Evolutionary conservation across 2,888 invertebrate species (phyloP).

Genomic region (Tridacna gigas): DNA sequence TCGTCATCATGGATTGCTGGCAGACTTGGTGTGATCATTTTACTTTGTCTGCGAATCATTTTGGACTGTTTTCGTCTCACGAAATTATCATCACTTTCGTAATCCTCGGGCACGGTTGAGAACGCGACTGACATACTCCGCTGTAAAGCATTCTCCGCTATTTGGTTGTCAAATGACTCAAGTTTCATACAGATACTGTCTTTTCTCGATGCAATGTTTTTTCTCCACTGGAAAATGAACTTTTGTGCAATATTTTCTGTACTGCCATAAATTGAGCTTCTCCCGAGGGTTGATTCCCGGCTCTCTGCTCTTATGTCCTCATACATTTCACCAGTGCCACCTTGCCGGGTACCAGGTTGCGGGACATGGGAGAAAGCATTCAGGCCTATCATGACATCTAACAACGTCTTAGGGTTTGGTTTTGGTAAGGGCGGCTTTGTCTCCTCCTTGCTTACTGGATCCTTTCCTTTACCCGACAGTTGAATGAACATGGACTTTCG

Average conservation of each 20-base stretch:
- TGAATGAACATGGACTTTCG: slow-evolving; percentile 67
- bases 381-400: slow-evolving; percentile 64
- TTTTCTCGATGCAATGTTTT: slow-evolving; percentile 54
- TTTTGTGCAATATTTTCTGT: slow-evolving; percentile 56
- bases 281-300: slow-evolving; percentile 18
- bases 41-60: slow-evolving; percentile 41
- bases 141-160: slow-evolving; percentile 7
- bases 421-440: slow-evolving; percentile 35
- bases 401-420: slow-evolving; percentile 54
- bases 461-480: slow-evolving; percentile 45
- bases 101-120: slow-evolving; percentile 43
- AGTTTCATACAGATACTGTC: slow-evolving; percentile 54
- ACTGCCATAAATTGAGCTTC: slow-evolving; percentile 49
- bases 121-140: slow-evolving; percentile 44
- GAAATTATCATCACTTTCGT: slow-evolving; percentile 20
- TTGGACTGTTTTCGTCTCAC: slow-evolving; percentile 44
- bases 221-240: slow-evolving; percentile 58
- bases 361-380: slow-evolving; percentile 57
- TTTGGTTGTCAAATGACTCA: slow-evolving; percentile 29
- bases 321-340: neutral
- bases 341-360: slow-evolving; percentile 16
- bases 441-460: slow-evolving; percentile 10
- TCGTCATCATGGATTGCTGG: slow-evolving; percentile 56
- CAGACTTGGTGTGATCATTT: slow-evolving; percentile 37
- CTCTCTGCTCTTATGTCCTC: slow-evolving; percentile 23